phyloP scores from a whole-genome alignment of 2,113 vertebrate genomes.

The Megaleporinus macrocephalus region DNA sequence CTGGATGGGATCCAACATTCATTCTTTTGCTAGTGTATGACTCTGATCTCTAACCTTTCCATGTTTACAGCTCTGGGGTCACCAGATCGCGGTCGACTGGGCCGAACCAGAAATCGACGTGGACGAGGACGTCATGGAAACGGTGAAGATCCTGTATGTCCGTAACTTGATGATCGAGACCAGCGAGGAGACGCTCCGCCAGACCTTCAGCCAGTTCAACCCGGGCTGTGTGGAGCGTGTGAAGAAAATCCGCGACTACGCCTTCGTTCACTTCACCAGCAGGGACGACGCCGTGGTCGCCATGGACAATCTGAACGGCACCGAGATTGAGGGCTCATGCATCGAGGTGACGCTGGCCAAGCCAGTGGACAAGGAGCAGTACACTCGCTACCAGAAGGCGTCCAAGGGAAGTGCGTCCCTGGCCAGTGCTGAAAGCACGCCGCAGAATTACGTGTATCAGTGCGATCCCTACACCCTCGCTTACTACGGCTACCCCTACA shows the following conservation, averaged over 20 bases:
- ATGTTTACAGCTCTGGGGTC: conserved; percentile 90
- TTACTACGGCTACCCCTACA: conserved; percentile 97
- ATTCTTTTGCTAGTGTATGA: neutral
- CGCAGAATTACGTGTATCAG: conserved; percentile 91
- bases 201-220: conserved; percentile 94
- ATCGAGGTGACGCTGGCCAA: conserved; percentile 98
- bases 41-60: neutral
- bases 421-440: conserved; percentile 74
- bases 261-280: conserved; percentile 95
- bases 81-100: conserved; percentile 99
- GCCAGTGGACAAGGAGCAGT: conserved; percentile 98
- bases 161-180: conserved; percentile 99
- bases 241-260: conserved; percentile 98
- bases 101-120: conserved; percentile 98
- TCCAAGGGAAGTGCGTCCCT: conserved; percentile 78
- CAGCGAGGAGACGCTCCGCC: conserved; percentile 91
- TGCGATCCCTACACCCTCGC: conserved; percentile 95
- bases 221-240: conserved; percentile 94
- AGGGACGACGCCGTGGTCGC: conserved; percentile 93
- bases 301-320: conserved; percentile 94
- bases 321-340: conserved; percentile 94
- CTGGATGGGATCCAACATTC: no score
- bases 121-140: conserved; percentile 98
- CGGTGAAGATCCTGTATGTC: conserved; percentile 98
- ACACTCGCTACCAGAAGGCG: conserved; percentile 96